A percentile compares a stretch with the other conserved stretches of the same genome.
phyloP scores from a whole-genome alignment of 2,797 vertebrate species.

The Notolabrus celidotus region DNA sequence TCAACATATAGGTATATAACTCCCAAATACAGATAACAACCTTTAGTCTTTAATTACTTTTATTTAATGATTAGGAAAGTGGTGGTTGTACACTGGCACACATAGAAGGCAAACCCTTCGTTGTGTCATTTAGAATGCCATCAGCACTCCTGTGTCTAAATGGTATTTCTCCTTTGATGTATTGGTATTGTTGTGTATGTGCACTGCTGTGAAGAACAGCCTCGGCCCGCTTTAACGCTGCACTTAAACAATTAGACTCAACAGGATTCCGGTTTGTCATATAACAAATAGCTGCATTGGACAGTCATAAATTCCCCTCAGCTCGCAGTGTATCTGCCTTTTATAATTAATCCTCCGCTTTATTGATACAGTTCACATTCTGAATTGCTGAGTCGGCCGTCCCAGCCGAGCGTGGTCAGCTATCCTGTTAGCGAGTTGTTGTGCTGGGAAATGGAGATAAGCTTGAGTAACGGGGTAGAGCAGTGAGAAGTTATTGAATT shows the following conservation, averaged over 20 bases:
- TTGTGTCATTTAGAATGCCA: too few species aligned
- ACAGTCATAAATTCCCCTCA: constrained; percentile 31
- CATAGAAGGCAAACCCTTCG: too few species aligned
- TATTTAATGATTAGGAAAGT: too few species aligned
- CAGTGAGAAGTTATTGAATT: constrained; percentile 22
- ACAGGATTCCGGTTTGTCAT: constrained; percentile 15
- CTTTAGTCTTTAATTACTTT: too few species aligned
- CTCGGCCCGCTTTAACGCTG: background rate
- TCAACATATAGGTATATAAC: too few species aligned
- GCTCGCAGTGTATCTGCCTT: constrained; percentile 37
- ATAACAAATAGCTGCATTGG: background rate
- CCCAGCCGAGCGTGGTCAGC: constrained; percentile 43
- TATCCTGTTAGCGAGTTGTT: constrained; percentile 41
- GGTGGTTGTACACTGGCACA: too few species aligned
- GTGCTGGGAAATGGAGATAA: constrained; percentile 53
- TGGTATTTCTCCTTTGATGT: background rate
- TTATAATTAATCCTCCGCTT: constrained; percentile 58
- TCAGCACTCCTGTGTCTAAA: background rate
- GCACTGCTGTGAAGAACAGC: background rate
- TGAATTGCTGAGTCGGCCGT: constrained; percentile 46
- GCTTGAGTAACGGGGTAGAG: background rate
- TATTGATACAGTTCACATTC: constrained; percentile 64
- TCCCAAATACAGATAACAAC: too few species aligned
- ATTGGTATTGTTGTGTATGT: background rate
- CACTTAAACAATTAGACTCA: background rate